Conservation (phyloP, 37 sponge, comb jelly and placozoan genomes). For the Theonella swinhoei region DNA sequence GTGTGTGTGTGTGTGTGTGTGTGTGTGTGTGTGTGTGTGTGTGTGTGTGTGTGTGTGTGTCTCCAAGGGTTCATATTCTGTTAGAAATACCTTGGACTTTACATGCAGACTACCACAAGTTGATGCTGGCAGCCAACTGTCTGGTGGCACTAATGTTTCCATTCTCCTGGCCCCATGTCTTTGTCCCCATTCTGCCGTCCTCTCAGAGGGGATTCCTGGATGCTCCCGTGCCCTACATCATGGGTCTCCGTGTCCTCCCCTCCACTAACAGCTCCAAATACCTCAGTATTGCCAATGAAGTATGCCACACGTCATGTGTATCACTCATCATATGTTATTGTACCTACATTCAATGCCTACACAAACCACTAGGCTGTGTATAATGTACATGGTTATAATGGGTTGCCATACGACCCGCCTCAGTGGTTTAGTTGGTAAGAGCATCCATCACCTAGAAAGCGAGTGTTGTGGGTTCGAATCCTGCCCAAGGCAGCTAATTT, state of each 20-base stretch:
- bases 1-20: neutral
- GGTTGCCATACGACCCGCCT: no score
- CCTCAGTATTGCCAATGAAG: conserved; percentile 35
- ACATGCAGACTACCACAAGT: conserved; percentile 61
- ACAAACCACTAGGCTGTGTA: no score
- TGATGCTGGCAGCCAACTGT: conserved; percentile 71
- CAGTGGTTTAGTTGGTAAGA: no score
- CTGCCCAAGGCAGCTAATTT: no score
- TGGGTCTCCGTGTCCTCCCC: conserved; percentile 75
- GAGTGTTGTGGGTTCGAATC: no score
- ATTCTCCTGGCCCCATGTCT: conserved; percentile 95
- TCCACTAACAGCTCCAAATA: neutral
- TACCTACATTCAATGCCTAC: no score
- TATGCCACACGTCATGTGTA: neutral
- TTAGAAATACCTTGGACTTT: no score
- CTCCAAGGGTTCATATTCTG: no score
- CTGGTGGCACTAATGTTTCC: conserved; percentile 85
- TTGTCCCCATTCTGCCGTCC: conserved; percentile 93
- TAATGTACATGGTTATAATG: no score
- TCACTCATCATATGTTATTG: no score
- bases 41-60: conserved; percentile 54
- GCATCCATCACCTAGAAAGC: no score
- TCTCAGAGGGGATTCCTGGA: conserved; percentile 85
- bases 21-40: conserved; percentile 47
- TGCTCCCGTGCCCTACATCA: conserved; percentile 96